A percentile compares a stretch with the other conserved stretches of the same genome.
Evolutionary conservation across 1,140 invertebrate genomes (phyloP).

Genomic region (Drosophila pseudoananassae): DNA sequence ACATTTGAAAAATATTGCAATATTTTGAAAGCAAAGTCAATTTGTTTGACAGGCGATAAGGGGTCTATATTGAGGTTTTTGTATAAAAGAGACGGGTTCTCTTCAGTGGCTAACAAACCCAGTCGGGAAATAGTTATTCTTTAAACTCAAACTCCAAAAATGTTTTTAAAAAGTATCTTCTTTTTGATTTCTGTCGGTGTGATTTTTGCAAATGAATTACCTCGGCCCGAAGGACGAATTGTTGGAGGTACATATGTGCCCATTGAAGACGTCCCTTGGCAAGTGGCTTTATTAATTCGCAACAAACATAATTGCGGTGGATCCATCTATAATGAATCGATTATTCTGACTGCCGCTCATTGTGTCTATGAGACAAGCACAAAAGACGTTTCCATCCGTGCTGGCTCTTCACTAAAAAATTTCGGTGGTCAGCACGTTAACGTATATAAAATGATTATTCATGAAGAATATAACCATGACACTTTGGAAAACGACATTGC

Average conservation of each 20-base stretch:
- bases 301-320: too few relatives aligned
- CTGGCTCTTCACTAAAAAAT: too few relatives aligned
- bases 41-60: not conserved
- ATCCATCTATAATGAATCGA: slow-evolving; percentile 6
- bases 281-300: too few relatives aligned
- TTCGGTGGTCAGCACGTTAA: too few relatives aligned
- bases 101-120: not conserved
- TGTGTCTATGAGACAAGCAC: too few relatives aligned
- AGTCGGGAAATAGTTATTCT: not conserved
- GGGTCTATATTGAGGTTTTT: not conserved
- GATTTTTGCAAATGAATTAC: not conserved
- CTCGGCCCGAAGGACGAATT: slow-evolving; percentile 3
- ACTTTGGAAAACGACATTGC: too few relatives aligned
- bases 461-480: too few relatives aligned
- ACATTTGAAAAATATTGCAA: too few relatives aligned
- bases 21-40: not conserved
- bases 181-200: too few relatives aligned
- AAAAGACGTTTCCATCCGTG: too few relatives aligned
- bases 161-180: not conserved
- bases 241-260: not conserved
- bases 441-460: too few relatives aligned
- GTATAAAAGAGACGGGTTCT: not conserved
- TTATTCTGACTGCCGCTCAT: slow-evolving; percentile 29
- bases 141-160: not conserved
- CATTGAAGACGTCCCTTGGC: slow-evolving; percentile 2